phyloP scores from a whole-genome alignment of 2,113 vertebrate species.

The Siniperca chuatsi region DNA sequence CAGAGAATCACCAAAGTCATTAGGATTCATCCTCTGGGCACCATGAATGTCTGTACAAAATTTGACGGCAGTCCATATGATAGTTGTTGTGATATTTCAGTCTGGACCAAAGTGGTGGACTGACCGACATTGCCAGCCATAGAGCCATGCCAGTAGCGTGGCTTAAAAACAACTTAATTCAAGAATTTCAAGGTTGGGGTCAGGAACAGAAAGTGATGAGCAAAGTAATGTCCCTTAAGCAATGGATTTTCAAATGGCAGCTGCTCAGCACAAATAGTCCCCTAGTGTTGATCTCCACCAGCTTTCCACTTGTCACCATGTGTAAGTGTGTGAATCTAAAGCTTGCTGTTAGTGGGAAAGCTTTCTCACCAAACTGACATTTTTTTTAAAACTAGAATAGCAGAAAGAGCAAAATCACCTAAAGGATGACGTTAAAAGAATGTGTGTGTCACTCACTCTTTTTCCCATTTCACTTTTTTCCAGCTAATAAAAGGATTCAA shows the following conservation, averaged over 20 bases:
- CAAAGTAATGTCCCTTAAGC: background rate
- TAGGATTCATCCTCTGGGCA: background rate
- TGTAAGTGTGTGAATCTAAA: background rate
- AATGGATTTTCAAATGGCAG: conserved; percentile 10
- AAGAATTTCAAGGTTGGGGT: background rate
- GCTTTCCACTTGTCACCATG: background rate
- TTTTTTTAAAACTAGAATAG: background rate
- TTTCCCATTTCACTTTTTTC: background rate
- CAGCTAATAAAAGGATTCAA: background rate
- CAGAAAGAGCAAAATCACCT: background rate
- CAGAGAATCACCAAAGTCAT: background rate
- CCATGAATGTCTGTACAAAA: background rate
- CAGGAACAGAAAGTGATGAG: background rate
- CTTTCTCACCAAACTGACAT: no score
- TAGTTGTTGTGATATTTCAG: background rate
- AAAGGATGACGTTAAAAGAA: background rate
- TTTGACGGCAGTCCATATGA: background rate
- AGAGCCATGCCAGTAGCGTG: background rate
- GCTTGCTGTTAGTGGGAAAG: background rate
- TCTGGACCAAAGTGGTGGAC: background rate
- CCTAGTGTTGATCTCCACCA: background rate
- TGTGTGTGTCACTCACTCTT: background rate
- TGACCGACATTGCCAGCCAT: background rate
- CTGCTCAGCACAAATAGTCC: background rate
- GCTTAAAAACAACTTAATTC: background rate